Base-by-base conservation (phyloP, 2,113 vertebrate species). In the Amphiprion percula region DNA sequence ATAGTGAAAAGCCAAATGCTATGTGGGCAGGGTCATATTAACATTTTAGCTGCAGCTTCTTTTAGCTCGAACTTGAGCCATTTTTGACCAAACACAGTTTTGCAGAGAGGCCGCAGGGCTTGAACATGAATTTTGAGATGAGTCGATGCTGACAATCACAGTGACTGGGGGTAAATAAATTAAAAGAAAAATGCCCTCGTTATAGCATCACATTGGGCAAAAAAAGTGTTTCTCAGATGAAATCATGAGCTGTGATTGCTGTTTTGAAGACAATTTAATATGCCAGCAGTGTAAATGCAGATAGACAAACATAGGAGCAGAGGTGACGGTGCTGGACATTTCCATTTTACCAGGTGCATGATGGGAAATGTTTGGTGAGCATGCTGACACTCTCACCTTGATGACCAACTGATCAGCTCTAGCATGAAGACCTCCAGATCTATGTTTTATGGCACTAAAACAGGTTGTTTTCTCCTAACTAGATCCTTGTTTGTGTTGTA, bases 281-380 rank as follows among this genome's bases (percentile, higher is more conserved):
- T 73, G 26, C 19, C 9, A 12, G 21, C 66, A 52, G 4, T 50
- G 56, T 5, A 52, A 68, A 76, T 26, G 61, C 53, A 50, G 19
- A 19, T n/a, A 10, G 53, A 9, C 12, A 56, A 78, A 74, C 47
- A 28, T 28, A 21, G 26, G 59, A 54, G 67, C 41, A 47, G 30
- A 76, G 66, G 24, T 10, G 33, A 59, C 44, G 44, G n/a, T 3
- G 17, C 33, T 19, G 46, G 52, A 76, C 63, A 49, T 70, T 71
- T 49, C 23, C 12, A n/a, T 68, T 19, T 47, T 11, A 55, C 47
- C 21, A 44, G 19, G 44, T 28, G 30, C 15, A 37, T 14, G 14
- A 26, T 44, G 59, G 14, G 46, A 55, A 52, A 19, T 9, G 21
- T 60, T 52, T 5, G 54, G 33, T 30, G 39, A 71, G 26, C 37